Evolutionary conservation across 2,113 vertebrate genomes (phyloP).

Genomic region (Megaptera novaeangliae): DNA sequence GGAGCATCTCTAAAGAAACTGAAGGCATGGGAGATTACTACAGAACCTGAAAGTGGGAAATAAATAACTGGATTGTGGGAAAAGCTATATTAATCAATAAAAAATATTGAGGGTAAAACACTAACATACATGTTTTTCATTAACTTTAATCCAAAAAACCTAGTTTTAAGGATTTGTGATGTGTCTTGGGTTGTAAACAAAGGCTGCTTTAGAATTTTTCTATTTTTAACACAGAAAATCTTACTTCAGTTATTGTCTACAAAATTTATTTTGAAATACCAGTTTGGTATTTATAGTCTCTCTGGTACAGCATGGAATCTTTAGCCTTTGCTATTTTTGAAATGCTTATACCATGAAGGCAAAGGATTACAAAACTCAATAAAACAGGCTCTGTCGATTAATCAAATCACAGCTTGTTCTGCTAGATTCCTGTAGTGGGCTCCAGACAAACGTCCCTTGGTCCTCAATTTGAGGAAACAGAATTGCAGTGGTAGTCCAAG

Average conservation of each 20-base stretch:
- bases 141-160: not conserved
- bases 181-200: not conserved
- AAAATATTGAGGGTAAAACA: not conserved
- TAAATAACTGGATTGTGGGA: not conserved
- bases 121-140: not conserved
- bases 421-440: not conserved
- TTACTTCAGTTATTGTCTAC: not conserved
- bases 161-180: not conserved
- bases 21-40: not conserved
- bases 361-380: conserved; percentile 39
- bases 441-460: not conserved
- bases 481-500: not conserved
- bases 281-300: conserved; percentile 16
- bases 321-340: conserved; percentile 26
- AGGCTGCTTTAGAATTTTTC: not conserved
- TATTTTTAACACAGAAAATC: conserved; percentile 35
- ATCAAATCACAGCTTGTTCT: not conserved
- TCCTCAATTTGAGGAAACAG: not conserved
- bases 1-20: not conserved
- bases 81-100: not conserved
- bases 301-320: not conserved
- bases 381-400: not conserved
- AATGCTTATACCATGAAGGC: not conserved
- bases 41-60: not conserved
- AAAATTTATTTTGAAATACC: conserved; percentile 29